phyloP scores from a whole-genome alignment of 2,113 vertebrate genomes.

The Eptatretus burgeri region DNA sequence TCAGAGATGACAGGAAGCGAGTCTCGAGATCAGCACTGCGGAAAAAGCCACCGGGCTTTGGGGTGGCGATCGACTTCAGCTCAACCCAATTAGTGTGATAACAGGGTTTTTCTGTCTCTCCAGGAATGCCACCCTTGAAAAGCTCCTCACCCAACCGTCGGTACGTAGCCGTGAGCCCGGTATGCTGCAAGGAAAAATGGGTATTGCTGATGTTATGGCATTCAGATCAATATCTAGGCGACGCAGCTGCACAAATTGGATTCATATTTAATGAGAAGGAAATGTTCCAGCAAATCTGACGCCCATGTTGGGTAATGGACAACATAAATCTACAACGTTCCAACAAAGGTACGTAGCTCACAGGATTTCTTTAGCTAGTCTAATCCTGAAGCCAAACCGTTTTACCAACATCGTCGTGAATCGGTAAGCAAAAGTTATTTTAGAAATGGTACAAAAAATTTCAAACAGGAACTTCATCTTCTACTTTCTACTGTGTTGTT shows the following conservation, averaged over 20 bases:
- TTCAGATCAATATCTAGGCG: neutral
- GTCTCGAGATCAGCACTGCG: conserved; percentile 28
- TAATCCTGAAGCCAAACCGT: neutral
- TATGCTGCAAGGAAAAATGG: conserved; percentile 16
- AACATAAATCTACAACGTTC: conserved; percentile 33
- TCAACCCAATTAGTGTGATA: conserved; percentile 10
- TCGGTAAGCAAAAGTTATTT: too few species aligned
- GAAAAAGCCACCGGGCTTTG: conserved; percentile 23
- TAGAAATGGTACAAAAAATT: too few species aligned
- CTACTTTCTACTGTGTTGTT: too few species aligned
- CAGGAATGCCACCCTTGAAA: conserved; percentile 19
- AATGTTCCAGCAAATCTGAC: conserved; percentile 26
- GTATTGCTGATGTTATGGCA: neutral
- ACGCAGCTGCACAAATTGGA: neutral
- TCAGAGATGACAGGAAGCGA: conserved; percentile 34
- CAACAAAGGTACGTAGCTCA: conserved; percentile 22
- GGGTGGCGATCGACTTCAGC: conserved; percentile 13
- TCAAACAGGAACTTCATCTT: too few species aligned
- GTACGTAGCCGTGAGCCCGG: conserved; percentile 28
- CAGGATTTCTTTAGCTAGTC: conserved; percentile 20
- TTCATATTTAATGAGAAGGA: conserved; percentile 1
- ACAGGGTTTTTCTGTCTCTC: conserved; percentile 9
- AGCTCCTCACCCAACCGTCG: conserved; percentile 38
- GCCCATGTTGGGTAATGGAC: conserved; percentile 32
- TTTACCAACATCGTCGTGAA: too few species aligned